Evolutionary conservation across 2,797 vertebrate species (phyloP).

Genomic region (Salarias fasciatus): DNA sequence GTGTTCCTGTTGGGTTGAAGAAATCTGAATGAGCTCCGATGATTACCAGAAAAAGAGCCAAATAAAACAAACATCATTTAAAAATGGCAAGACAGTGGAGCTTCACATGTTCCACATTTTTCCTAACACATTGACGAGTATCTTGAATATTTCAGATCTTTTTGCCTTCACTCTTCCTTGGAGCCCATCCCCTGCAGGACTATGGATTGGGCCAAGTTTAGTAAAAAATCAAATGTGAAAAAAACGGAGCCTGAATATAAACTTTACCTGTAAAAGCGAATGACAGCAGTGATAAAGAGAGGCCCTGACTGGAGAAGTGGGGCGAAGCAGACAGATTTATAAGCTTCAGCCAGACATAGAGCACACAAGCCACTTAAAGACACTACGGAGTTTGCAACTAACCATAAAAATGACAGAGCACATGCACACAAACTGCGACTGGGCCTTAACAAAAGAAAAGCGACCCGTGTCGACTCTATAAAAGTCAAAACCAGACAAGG

Average conservation of each 20-base stretch:
- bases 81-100: too few species aligned
- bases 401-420: constrained; percentile 67
- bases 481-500: constrained; percentile 58
- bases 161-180: too few species aligned
- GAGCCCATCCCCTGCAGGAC: too few species aligned
- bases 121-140: too few species aligned
- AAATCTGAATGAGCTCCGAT: neutral
- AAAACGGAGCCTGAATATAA: neutral
- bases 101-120: too few species aligned
- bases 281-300: constrained; percentile 31
- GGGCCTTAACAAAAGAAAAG: constrained; percentile 50
- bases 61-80: too few species aligned
- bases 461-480: constrained; percentile 49
- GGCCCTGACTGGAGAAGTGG: constrained; percentile 20
- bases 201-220: too few species aligned
- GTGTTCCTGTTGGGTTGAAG: constrained; percentile 54
- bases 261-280: constrained; percentile 28
- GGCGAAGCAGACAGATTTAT: constrained; percentile 58
- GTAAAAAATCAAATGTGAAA: constrained; percentile 8
- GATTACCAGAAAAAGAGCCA: too few species aligned
- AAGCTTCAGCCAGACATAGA: constrained; percentile 56
- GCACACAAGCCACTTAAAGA: constrained; percentile 64
- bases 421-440: constrained; percentile 48
- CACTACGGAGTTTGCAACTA: constrained; percentile 53
- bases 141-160: too few species aligned